Evolutionary conservation across 1,140 invertebrate species (phyloP), one percentile per base, ranked within the genome.

Genomic region (Ips nitidus): DNA sequence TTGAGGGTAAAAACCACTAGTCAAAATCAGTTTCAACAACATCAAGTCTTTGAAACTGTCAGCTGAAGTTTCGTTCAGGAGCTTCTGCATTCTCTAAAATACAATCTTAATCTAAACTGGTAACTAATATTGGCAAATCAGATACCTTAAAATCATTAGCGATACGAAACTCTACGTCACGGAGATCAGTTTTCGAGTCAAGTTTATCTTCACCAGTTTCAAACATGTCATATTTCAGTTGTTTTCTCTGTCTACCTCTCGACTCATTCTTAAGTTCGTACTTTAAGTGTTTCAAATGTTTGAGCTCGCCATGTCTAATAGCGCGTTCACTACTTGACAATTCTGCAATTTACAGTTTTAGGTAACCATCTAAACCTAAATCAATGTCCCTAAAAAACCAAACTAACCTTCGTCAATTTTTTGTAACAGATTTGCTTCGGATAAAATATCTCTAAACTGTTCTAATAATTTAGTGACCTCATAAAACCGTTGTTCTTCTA

Each of bases 401-500:
- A 52, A 61, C 7, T 4, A n/a, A 62, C 84, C 83, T n/a, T 85
- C 81, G 56, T 83, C 63, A 7, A 74, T 65, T 43, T 84, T 84
- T 66, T 85, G 86, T 76, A 92, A 82, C 62, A 93, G 81, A 71
- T 88, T 88, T 62, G 90, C 90, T 70, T 90, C 90, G 81, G 91
- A 86, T 43, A 98, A 81, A 45, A 98, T 84, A 57, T 93, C 88
- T 79, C 91, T 88, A 79, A 98, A 96, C 81, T 99, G 97, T 45
- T 89, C 83, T 42, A 95, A 84, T 2, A 99, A 81, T 85, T 98
- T 98, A 0, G 91, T 95, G 76, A 97, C 91, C 83, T 98, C 97
- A 77, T 98, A 98, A 80, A 99, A 93, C 60, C 97, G 84, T 79
- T 98, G 96, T 78, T 99, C 97, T 81, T 99, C 96, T 2, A 99